Percentiles rank a stretch among this genome's conserved stretches.
Evolutionary conservation across 2,113 vertebrate species (phyloP).

Genomic region (Psilopsiagon aymara): DNA sequence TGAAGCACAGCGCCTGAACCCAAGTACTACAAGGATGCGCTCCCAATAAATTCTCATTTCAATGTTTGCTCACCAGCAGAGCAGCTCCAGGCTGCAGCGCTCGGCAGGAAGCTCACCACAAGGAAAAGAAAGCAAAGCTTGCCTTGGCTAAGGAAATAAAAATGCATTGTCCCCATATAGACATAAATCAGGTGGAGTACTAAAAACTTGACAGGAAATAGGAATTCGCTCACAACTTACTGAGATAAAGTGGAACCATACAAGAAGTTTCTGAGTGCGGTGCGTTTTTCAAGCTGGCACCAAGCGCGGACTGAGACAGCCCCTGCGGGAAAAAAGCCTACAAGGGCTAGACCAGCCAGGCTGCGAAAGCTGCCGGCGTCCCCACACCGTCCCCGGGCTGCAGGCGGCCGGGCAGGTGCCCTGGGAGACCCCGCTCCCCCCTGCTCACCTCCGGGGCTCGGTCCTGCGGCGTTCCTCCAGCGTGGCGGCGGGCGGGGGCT

Average conservation of each 20-base stretch:
- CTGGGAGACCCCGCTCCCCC: not conserved
- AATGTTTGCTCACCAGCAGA: not conserved
- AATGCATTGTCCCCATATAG: not conserved
- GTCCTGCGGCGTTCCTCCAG: slow-evolving; percentile 77
- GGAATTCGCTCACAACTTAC: not conserved
- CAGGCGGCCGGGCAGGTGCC: not conserved
- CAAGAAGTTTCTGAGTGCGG: not conserved
- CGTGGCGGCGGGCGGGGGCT: slow-evolving; percentile 53
- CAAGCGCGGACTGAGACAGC: not conserved
- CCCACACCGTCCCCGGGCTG: not conserved
- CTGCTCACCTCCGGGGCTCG: slow-evolving; percentile 74
- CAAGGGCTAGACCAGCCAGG: rapidly evolving
- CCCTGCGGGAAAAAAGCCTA: rapidly evolving
- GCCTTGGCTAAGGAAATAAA: not conserved
- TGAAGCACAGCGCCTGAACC: rapidly evolving
- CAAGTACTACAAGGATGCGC: not conserved
- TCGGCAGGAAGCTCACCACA: not conserved
- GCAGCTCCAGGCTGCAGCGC: not conserved
- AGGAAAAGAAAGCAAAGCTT: not conserved
- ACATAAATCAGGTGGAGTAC: not conserved
- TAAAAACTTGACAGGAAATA: not conserved
- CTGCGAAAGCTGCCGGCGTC: not conserved
- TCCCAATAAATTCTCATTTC: not conserved
- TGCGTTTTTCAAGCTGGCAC: not conserved
- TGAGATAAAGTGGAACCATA: not conserved